These are phyloP conservation scores for Drosophila macrospina DNA, from an alignment of 2,888 invertebrate species.

Conservation along the genomic window DNA sequence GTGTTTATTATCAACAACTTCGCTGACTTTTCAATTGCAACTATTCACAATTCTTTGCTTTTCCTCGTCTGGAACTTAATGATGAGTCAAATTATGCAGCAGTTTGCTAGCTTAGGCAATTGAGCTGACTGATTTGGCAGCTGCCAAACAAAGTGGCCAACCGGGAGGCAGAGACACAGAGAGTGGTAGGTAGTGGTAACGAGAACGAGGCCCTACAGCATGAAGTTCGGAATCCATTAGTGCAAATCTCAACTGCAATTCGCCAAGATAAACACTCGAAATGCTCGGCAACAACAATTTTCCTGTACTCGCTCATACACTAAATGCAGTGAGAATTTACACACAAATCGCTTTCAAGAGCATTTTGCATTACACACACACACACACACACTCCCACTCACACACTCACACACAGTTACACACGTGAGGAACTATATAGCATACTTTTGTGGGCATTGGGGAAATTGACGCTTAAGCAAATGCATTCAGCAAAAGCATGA, in stretches of 20 bases:
- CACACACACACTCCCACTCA: background rate
- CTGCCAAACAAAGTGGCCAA: constrained; percentile 22
- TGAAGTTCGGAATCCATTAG: constrained; percentile 39
- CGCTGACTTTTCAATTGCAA: background rate
- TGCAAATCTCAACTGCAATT: constrained; percentile 51
- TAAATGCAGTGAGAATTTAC: constrained; percentile 13
- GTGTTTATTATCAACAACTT: background rate
- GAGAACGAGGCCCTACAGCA: background rate
- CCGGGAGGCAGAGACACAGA: no score
- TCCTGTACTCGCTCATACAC: constrained; percentile 6
- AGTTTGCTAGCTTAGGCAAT: constrained; percentile 45
- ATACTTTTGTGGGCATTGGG: constrained; percentile 25
- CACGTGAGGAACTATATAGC: constrained; percentile 2
- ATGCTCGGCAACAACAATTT: constrained; percentile 25
- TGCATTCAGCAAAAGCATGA: constrained; percentile 25
- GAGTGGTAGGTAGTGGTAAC: background rate
- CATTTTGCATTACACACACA: background rate
- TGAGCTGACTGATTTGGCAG: constrained; percentile 56
- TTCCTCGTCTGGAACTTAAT: constrained; percentile 22
- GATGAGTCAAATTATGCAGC: constrained; percentile 50
- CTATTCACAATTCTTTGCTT: background rate
- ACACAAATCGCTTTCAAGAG: constrained; percentile 16
- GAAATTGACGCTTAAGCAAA: constrained; percentile 41
- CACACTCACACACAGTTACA: background rate
- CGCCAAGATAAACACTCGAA: constrained; percentile 40